These are phyloP conservation scores for Crotalus horridus DNA, from an alignment of 2,113 vertebrate species.

Conservation along the genomic window DNA sequence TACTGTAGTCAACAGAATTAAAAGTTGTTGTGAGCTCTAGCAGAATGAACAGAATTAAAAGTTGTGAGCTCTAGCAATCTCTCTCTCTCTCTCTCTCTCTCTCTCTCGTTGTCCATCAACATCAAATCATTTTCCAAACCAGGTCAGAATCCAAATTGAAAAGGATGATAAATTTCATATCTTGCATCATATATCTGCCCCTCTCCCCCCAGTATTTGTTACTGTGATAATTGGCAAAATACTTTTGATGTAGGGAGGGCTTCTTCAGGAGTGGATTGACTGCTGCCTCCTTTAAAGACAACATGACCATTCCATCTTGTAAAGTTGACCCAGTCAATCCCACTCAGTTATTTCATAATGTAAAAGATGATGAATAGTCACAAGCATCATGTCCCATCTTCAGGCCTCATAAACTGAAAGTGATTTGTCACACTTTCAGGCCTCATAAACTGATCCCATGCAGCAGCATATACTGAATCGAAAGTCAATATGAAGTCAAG, in stretches of 20 bases:
- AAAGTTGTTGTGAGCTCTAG: not conserved
- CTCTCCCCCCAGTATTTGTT: not conserved
- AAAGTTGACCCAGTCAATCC: not conserved
- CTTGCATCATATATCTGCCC: not conserved
- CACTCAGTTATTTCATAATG: not conserved
- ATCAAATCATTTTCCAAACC: not conserved
- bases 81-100: too few relatives aligned
- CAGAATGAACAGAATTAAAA: not conserved
- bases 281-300: not conserved
- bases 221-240: not conserved
- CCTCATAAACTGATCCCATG: not conserved
- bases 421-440: not conserved
- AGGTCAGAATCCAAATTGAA: not conserved
- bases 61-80: not conserved
- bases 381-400: not conserved
- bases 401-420: not conserved
- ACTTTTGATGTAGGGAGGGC: not conserved
- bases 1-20: not conserved
- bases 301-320: not conserved
- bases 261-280: not conserved
- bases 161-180: not conserved
- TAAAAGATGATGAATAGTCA: not conserved
- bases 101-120: not conserved
- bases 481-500: not conserved
- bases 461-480: not conserved